These are phyloP conservation scores for Acrossocheilus fasciatus DNA, from an alignment of 2,797 vertebrate species.

Conservation along the genomic window DNA sequence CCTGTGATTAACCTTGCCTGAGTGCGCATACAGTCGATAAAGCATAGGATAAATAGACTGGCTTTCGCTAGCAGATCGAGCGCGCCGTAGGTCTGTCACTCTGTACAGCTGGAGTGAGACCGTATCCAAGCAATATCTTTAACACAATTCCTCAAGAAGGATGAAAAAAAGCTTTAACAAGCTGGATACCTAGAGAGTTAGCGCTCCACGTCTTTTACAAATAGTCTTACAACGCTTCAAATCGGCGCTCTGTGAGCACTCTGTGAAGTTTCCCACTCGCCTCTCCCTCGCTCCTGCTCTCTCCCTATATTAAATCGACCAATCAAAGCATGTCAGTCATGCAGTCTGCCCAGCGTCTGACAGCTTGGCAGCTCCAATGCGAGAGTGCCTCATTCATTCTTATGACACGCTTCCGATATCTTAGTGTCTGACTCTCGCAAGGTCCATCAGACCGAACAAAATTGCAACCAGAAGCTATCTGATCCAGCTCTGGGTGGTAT, in stretches of 20 bases:
- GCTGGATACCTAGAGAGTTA: slow-evolving; percentile 82
- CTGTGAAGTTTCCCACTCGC: slow-evolving; percentile 72
- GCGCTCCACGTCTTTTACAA: slow-evolving; percentile 83
- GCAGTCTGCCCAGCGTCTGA: slow-evolving; percentile 78
- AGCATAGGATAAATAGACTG: slow-evolving; percentile 61
- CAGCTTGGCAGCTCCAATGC: slow-evolving; percentile 83
- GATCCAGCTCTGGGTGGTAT: slow-evolving; percentile 71
- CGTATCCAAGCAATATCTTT: slow-evolving; percentile 63
- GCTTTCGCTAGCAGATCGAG: slow-evolving; percentile 40
- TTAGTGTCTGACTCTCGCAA: slow-evolving; percentile 66
- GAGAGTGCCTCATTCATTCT: slow-evolving; percentile 84
- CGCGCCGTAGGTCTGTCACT: slow-evolving; percentile 59
- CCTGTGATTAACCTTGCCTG: slow-evolving; percentile 64
- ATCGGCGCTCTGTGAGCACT: slow-evolving; percentile 73
- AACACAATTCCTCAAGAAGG: slow-evolving; percentile 63
- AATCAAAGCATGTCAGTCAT: slow-evolving; percentile 85
- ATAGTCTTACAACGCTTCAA: slow-evolving; percentile 81
- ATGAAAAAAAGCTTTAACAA: slow-evolving; percentile 78
- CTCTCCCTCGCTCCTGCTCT: slow-evolving; percentile 46
- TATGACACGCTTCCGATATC: slow-evolving; percentile 86
- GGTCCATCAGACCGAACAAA: slow-evolving; percentile 67
- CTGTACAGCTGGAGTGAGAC: slow-evolving; percentile 53
- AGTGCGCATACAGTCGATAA: slow-evolving; percentile 63
- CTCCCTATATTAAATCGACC: slow-evolving; percentile 81
- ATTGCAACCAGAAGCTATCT: slow-evolving; percentile 70